Conservation (phyloP, 2,797 vertebrate genomes). For the Argentina silus region DNA sequence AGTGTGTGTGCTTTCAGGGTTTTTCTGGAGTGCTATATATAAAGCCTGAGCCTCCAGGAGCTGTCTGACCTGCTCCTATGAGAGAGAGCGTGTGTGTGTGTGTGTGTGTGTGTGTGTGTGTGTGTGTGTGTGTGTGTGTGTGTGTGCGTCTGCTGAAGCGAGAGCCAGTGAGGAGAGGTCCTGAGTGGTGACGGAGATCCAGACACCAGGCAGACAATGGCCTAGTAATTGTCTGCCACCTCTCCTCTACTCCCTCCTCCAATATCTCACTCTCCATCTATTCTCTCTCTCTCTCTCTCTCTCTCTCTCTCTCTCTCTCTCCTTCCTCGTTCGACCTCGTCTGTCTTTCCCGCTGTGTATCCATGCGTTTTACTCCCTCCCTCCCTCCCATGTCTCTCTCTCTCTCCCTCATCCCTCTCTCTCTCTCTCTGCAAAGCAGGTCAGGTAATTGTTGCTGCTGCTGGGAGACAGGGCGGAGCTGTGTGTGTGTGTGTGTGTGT, state of each 20-base stretch:
- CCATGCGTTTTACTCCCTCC: neutral
- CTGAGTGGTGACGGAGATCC: constrained; percentile 64
- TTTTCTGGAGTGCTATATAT: neutral
- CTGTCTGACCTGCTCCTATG: no score
- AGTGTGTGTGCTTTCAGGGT: constrained; percentile 3
- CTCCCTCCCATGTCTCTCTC: constrained; percentile 30
- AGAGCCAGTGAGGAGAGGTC: constrained; percentile 65
- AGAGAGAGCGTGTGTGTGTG: neutral
- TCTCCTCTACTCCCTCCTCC: constrained; percentile 28
- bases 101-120: constrained; percentile 13
- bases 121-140: constrained; percentile 12
- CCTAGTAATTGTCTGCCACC: constrained; percentile 72
- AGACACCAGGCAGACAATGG: constrained; percentile 78
- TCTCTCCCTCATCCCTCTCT: constrained; percentile 3
- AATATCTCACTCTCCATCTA: constrained; percentile 9
- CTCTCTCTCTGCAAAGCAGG: constrained; percentile 53
- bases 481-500: neutral
- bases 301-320: constrained; percentile 24
- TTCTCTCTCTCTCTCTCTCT: constrained; percentile 30
- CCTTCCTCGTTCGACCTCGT: constrained; percentile 29
- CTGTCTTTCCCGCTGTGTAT: neutral
- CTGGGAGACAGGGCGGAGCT: constrained; percentile 1
- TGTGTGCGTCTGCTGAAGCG: constrained; percentile 13
- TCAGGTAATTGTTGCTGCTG: constrained; percentile 43
- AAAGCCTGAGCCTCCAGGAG: neutral